Conservation (phyloP, 2,797 vertebrate species). For the Hephaestus fuliginosus region DNA sequence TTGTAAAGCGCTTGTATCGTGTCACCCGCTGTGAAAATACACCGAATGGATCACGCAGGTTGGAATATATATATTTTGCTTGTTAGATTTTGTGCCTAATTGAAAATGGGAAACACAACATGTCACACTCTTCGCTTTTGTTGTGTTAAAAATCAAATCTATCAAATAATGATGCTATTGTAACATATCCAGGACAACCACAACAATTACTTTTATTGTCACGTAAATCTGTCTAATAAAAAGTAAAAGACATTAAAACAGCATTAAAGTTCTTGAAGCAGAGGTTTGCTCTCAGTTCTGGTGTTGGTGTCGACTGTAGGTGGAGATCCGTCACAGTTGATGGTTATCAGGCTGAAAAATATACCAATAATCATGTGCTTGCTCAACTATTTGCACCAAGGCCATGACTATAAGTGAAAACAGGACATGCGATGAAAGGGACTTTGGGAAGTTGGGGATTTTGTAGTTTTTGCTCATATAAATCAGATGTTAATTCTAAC, state of each 20-base stretch:
- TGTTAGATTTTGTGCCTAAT: too few relatives aligned
- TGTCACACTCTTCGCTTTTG: not conserved
- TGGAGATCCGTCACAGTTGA: slow-evolving; percentile 14
- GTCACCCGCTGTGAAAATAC: not conserved
- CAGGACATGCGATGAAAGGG: slow-evolving; percentile 27
- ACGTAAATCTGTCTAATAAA: not conserved
- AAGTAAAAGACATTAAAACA: not conserved
- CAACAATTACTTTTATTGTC: not conserved
- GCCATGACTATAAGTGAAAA: slow-evolving; percentile 21
- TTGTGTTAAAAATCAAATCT: not conserved
- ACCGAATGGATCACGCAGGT: too few relatives aligned
- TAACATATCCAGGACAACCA: not conserved
- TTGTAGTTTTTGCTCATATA: slow-evolving; percentile 10
- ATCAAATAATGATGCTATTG: not conserved
- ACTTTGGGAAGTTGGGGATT: not conserved
- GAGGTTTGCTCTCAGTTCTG: not conserved
- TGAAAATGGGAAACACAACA: not conserved
- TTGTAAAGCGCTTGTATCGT: not conserved
- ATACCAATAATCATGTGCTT: not conserved
- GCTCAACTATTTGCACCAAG: not conserved
- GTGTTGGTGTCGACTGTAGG: not conserved
- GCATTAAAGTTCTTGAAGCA: not conserved
- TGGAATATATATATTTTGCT: too few relatives aligned
- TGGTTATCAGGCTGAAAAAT: slow-evolving; percentile 37
- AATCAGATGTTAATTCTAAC: slow-evolving; percentile 12